Conservation (phyloP, 2,797 vertebrate genomes). For the Rhynchonycteris naso region DNA sequence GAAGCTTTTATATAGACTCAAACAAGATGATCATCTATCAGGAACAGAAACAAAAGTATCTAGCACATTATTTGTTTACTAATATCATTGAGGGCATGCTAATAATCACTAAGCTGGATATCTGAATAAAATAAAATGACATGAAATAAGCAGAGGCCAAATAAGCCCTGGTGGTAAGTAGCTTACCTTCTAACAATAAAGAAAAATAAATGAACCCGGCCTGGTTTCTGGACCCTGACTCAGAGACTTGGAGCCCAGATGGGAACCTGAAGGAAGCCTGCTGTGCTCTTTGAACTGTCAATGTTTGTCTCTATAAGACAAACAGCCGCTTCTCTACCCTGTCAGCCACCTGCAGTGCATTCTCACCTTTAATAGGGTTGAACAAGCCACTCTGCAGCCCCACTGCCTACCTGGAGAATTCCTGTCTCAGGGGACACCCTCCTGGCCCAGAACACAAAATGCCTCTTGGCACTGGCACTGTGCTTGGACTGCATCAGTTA, state of each 20-base stretch:
- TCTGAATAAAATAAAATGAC: background rate
- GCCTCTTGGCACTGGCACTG: slow-evolving; percentile 55
- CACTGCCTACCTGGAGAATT: slow-evolving; percentile 28
- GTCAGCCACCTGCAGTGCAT: background rate
- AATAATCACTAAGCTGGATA: background rate
- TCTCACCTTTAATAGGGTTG: slow-evolving; percentile 21
- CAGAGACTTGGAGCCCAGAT: background rate
- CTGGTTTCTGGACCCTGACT: background rate
- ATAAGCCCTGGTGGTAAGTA: background rate
- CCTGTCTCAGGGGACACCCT: slow-evolving; percentile 35
- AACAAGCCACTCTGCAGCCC: background rate
- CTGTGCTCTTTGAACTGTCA: slow-evolving; percentile 48
- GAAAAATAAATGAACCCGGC: background rate
- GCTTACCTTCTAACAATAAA: background rate
- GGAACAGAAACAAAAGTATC: background rate
- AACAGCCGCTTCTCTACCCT: background rate
- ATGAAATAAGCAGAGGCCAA: background rate
- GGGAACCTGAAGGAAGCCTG: background rate
- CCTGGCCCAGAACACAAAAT: slow-evolving; percentile 53
- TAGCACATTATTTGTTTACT: background rate
- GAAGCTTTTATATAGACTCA: background rate
- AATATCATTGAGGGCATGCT: background rate
- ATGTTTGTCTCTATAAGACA: background rate
- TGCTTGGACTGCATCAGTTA: background rate
- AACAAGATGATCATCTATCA: background rate